Evolutionary conservation across 2,113 vertebrate species (phyloP).

Genomic region (Nicator chloris): DNA sequence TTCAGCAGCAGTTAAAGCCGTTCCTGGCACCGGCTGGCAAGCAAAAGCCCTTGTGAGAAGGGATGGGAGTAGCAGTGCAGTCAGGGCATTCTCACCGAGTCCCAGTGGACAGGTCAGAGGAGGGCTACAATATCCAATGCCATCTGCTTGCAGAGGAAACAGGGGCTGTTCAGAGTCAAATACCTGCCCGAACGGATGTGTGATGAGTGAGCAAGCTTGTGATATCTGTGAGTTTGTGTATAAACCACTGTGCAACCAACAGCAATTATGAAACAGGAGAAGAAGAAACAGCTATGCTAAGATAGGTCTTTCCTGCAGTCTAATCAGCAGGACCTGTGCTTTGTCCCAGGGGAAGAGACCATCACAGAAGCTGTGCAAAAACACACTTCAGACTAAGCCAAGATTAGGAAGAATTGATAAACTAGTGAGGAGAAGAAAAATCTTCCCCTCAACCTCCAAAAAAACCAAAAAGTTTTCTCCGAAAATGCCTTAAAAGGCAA

Average conservation of each 20-base stretch:
- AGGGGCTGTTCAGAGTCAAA: not conserved
- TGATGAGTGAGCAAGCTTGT: not conserved
- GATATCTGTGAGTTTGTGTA: not conserved
- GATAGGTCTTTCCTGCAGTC: not conserved
- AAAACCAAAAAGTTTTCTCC: not conserved
- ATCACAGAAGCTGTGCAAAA: not conserved
- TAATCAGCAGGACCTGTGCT: fast-evolving
- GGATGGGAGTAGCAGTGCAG: not conserved
- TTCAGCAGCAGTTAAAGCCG: slow-evolving; percentile 15
- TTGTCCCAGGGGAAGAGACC: not conserved
- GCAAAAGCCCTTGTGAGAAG: not conserved
- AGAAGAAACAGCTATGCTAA: not conserved
- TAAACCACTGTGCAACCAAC: not conserved
- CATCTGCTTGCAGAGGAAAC: not conserved
- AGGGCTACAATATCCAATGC: not conserved
- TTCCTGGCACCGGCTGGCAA: not conserved
- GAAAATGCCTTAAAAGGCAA: not conserved
- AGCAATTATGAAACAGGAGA: not conserved
- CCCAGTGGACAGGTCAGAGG: not conserved
- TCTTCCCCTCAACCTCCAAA: fast-evolving
- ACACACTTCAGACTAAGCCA: not conserved
- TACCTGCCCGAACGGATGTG: fast-evolving
- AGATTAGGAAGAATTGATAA: not conserved
- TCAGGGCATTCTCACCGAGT: not conserved
- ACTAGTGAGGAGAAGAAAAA: not conserved